These are phyloP conservation scores for Aphelinus certus DNA, from an alignment of 1,140 invertebrate species.

Conservation along the genomic window DNA sequence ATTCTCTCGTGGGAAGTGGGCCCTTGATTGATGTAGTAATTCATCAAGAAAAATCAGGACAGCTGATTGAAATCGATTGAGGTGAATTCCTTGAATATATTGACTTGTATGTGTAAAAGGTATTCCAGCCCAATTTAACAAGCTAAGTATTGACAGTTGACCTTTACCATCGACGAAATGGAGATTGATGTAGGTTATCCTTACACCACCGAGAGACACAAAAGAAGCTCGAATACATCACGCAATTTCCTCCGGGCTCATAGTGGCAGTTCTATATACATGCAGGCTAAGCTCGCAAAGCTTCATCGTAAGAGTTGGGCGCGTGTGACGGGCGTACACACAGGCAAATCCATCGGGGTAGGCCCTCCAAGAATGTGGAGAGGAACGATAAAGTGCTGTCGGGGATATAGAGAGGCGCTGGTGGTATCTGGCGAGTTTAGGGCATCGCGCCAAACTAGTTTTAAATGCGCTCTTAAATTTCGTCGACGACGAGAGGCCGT, in stretches of 20 bases:
- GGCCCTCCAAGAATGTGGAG: slow-evolving; percentile 61
- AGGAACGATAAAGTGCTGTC: slow-evolving; percentile 64
- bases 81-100: too few relatives aligned
- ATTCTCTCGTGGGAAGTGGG: too few relatives aligned
- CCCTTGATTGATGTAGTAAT: too few relatives aligned
- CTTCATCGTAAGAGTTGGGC: too few relatives aligned
- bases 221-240: neutral
- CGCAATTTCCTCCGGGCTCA: neutral
- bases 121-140: too few relatives aligned
- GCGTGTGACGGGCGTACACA: slow-evolving; percentile 35
- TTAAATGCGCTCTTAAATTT: slow-evolving; percentile 67
- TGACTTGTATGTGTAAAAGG: too few relatives aligned
- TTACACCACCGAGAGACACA: neutral
- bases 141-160: too few relatives aligned
- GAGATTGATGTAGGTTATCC: too few relatives aligned
- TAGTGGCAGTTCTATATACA: neutral
- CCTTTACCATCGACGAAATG: too few relatives aligned
- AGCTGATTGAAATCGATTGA: too few relatives aligned
- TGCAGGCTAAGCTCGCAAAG: too few relatives aligned
- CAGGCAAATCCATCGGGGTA: slow-evolving; percentile 60
- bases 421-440: slow-evolving; percentile 61
- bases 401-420: slow-evolving; percentile 42
- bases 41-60: too few relatives aligned
- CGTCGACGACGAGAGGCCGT: slow-evolving; percentile 61
- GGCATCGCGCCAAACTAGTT: slow-evolving; percentile 66